Evolutionary conservation across 2,113 vertebrate genomes (phyloP).

Genomic region (Dicrurus megarhynchus): DNA sequence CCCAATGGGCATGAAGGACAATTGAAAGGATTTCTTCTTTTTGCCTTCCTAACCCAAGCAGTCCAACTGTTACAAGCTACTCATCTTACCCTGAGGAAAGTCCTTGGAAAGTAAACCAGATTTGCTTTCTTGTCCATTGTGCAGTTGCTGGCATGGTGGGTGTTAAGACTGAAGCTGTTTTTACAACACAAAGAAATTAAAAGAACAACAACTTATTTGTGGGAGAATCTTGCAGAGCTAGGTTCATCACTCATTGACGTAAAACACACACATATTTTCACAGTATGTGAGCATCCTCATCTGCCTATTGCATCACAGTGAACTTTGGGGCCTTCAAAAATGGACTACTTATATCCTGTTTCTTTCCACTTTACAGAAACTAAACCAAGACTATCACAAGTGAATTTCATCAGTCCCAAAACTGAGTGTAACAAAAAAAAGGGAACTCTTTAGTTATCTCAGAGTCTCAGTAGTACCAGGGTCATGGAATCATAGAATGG

Average conservation of each 20-base stretch:
- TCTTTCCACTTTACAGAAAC: neutral
- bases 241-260: neutral
- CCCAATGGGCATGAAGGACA: neutral
- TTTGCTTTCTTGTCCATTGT: slow-evolving; percentile 15
- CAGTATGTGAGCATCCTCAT: neutral
- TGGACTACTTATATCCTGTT: neutral
- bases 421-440: neutral
- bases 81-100: neutral
- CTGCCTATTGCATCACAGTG: neutral
- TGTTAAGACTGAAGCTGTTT: slow-evolving; percentile 2
- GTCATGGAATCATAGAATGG: neutral
- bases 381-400: neutral
- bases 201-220: neutral
- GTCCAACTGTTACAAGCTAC: neutral
- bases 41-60: neutral
- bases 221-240: neutral
- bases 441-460: neutral
- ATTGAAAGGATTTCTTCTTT: neutral
- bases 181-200: slow-evolving; percentile 1
- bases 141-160: neutral
- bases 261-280: neutral
- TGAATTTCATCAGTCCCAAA: neutral
- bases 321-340: neutral
- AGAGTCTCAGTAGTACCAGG: neutral
- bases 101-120: neutral